phyloP scores from a whole-genome alignment of 2,888 invertebrate genomes.

The Polymixis lichenea region DNA sequence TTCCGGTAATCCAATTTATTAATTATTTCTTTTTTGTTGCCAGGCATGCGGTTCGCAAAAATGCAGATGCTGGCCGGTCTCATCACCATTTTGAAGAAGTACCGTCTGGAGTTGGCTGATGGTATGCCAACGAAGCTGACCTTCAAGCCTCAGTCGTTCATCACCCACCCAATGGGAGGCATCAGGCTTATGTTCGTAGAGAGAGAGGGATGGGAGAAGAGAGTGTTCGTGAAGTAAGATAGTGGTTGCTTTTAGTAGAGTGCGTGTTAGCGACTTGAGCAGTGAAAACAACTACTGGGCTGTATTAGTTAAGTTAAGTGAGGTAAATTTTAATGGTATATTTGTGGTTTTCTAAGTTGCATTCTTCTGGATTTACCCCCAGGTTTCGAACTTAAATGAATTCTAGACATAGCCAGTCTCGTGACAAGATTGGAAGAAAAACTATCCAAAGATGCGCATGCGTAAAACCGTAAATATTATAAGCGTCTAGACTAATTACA shows the following conservation, averaged over 20 bases:
- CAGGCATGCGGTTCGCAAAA: slow-evolving; percentile 73
- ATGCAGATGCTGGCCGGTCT: slow-evolving; percentile 76
- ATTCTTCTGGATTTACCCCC: neutral
- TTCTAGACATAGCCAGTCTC: neutral
- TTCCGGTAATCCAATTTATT: neutral
- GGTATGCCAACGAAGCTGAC: slow-evolving; percentile 62
- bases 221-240: slow-evolving; percentile 50
- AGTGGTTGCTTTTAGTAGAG: neutral
- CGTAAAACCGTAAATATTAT: neutral
- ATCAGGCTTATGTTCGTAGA: slow-evolving; percentile 64
- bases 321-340: no score
- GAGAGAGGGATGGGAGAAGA: slow-evolving; percentile 65
- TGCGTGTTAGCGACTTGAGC: neutral
- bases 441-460: neutral
- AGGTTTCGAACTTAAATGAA: neutral
- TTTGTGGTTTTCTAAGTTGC: neutral
- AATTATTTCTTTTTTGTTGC: slow-evolving; percentile 2
- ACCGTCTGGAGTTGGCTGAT: slow-evolving; percentile 66
- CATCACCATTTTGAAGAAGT: slow-evolving; percentile 73
- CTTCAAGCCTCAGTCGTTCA: slow-evolving; percentile 50
- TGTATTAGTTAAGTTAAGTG: neutral
- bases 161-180: slow-evolving; percentile 51
- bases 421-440: neutral
- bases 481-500: neutral
- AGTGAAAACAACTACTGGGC: neutral